Conservation (phyloP, 2,888 invertebrate genomes). For the Acanthosepion esculentum region DNA sequence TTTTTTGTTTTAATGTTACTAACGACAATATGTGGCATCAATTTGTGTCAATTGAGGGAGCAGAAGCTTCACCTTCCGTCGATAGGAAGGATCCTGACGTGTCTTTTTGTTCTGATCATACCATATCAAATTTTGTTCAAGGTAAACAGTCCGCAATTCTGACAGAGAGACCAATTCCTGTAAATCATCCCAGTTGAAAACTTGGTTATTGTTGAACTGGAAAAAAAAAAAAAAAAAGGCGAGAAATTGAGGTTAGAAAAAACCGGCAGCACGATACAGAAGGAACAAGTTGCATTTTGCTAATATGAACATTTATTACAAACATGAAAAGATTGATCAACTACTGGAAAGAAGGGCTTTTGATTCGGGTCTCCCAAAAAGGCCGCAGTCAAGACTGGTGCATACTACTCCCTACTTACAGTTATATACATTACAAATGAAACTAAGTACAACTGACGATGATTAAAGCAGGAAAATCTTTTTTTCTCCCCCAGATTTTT, state of each 20-base stretch:
- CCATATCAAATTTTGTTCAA: constrained; percentile 92
- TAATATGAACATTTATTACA: constrained; percentile 24
- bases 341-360: too few species aligned
- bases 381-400: too few species aligned
- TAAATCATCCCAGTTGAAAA: constrained; percentile 89
- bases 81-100: constrained; percentile 85
- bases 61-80: constrained; percentile 90
- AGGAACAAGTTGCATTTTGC: background rate
- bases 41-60: constrained; percentile 92
- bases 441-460: too few species aligned
- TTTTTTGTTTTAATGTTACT: background rate
- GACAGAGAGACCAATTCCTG: constrained; percentile 80
- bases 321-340: background rate
- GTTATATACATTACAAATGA: too few species aligned
- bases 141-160: constrained; percentile 85
- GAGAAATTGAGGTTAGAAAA: background rate
- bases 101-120: constrained; percentile 74
- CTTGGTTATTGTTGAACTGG: constrained; percentile 92
- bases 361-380: too few species aligned
- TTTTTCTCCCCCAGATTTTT: too few species aligned
- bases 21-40: constrained; percentile 84
- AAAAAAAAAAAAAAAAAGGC: constrained; percentile 63
- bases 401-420: too few species aligned
- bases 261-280: background rate
- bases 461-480: too few species aligned